These are phyloP conservation scores for Rhinolophus ferrumequinum DNA, from an alignment of 2,113 vertebrate genomes.

Conservation along the genomic window DNA sequence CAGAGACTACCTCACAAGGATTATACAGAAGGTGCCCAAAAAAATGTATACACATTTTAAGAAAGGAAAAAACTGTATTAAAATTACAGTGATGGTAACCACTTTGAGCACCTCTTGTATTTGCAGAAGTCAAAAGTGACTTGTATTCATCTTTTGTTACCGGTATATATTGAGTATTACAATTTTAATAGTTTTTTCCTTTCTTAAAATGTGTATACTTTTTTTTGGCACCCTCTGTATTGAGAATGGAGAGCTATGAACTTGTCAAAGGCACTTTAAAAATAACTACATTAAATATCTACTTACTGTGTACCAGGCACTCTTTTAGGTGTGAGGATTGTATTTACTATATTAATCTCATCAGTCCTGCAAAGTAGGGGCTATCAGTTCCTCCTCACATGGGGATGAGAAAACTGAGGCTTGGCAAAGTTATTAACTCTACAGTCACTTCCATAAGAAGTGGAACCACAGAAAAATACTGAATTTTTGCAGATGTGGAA, in stretches of 20 bases:
- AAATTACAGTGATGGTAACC: too few species aligned
- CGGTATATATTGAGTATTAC: too few species aligned
- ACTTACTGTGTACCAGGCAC: background rate
- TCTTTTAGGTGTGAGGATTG: background rate
- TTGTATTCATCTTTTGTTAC: too few species aligned
- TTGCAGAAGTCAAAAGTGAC: too few species aligned
- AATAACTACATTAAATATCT: background rate
- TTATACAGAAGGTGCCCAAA: too few species aligned
- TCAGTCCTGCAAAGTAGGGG: background rate
- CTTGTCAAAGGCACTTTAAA: background rate
- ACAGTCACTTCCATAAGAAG: background rate
- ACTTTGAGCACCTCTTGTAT: too few species aligned
- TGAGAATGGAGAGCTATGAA: background rate
- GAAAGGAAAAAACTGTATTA: too few species aligned
- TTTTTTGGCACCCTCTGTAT: too few species aligned
- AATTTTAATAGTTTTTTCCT: too few species aligned
- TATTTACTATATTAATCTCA: background rate
- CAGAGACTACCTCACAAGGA: background rate
- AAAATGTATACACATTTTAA: too few species aligned
- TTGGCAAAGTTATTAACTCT: background rate
- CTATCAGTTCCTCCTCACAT: background rate
- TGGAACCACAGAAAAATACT: background rate
- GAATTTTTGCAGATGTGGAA: background rate
- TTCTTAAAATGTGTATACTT: too few species aligned
- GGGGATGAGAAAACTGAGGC: background rate